Evolutionary conservation across 1,140 invertebrate genomes (phyloP), one percentile per base, ranked within the genome.

Genomic region (Lasaia peninsularis): DNA sequence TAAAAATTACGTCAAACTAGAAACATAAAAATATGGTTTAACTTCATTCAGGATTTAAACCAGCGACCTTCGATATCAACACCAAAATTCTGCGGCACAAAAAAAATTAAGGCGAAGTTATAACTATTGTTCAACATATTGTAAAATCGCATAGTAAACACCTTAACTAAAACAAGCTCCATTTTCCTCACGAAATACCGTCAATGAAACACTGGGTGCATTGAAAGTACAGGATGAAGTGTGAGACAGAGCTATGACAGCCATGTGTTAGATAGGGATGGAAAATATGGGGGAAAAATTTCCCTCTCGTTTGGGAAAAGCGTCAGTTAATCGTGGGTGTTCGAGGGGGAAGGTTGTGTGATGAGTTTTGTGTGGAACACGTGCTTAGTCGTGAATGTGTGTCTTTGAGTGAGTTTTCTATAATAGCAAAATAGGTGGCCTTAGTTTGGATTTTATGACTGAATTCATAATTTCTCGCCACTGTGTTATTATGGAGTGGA

Each of bases 251-350:
- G n/a, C 12, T 10, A 52, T 11, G 12, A n/a, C 8, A 28, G 8
- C 10, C n/a, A 6, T 52, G 12, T 11, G 50, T 52, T 52, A 52
- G 50, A 52, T 11, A 33, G 16, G 50, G 50, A 12, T 16, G 24
- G 21, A 12, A 31, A 32, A 32, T 52, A n/a, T 21, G 12, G 21
- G 49, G 49, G 31, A 12, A 51, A 16, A 51, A 28, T 51, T 51
- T 51, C 49, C 49, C 49, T 51, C 49, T 51, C 49, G 49, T 51
- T 51, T 51, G 49, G 49, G 28, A 28, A 44, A 32, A 32, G 49
- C 49, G 49, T 24, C 28, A 51, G 49, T 51, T 28, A 21, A 21
- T 28, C 11, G 21, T 11, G 7, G n/a, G 21, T 31, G 18, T 51
- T 2, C 4, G 10, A 14, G 49, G 11, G 21, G 21, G 28, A 9